Conservation (phyloP, 2,888 invertebrate genomes). For the Octonoba sinensis region DNA sequence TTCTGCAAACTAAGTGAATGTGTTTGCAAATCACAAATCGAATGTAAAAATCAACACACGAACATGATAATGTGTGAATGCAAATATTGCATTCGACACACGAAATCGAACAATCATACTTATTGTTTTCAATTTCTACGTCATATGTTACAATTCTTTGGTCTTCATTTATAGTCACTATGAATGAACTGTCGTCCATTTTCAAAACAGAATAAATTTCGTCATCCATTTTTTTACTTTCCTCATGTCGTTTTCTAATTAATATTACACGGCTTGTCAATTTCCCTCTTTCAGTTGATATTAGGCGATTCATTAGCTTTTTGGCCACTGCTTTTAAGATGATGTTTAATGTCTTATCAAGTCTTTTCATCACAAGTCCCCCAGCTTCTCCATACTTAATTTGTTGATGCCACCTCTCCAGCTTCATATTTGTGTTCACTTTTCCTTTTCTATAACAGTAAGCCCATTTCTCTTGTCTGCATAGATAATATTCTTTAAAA, state of each 20-base stretch:
- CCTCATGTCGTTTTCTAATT: background rate
- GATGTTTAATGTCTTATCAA: background rate
- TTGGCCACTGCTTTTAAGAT: background rate
- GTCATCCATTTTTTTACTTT: background rate
- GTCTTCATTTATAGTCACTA: background rate
- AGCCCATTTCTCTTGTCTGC: background rate
- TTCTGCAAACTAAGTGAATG: background rate
- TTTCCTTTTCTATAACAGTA: constrained; percentile 7
- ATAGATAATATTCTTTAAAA: background rate
- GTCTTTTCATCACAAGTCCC: background rate
- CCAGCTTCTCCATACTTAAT: constrained; percentile 9
- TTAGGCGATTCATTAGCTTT: background rate
- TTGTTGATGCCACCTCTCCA: constrained; percentile 1
- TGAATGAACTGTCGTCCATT: background rate
- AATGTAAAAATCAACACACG: background rate
- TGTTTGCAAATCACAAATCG: background rate
- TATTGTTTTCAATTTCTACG: background rate
- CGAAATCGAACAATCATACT: background rate
- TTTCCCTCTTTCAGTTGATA: background rate
- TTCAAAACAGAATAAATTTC: background rate
- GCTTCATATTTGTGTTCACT: constrained; percentile 9
- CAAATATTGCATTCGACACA: background rate
- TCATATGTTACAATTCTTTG: background rate
- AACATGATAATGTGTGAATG: background rate
- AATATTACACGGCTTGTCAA: background rate